Evolutionary conservation across 2,113 vertebrate species (phyloP).

Genomic region (Mirza zaza): DNA sequence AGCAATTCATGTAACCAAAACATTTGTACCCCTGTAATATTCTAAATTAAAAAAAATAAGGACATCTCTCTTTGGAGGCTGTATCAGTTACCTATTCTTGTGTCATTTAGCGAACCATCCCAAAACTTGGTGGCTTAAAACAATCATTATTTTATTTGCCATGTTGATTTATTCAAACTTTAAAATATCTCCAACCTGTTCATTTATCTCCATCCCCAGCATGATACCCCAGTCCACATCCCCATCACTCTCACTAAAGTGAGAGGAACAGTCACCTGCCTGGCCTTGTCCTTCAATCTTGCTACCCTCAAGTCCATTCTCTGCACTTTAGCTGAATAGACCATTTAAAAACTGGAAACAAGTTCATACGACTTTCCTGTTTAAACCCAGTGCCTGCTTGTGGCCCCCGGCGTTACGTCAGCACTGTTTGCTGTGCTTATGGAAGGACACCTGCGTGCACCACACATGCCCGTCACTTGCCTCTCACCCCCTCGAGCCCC

Average conservation of each 20-base stretch:
- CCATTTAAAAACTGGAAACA: not conserved
- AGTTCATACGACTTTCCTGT: not conserved
- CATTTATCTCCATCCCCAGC: not conserved
- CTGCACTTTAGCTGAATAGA: not conserved
- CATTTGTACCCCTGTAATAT: no score
- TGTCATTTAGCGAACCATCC: not conserved
- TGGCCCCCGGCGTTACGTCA: not conserved
- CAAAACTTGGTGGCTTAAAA: not conserved
- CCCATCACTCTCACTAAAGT: not conserved
- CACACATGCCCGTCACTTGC: not conserved
- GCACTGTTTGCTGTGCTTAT: not conserved
- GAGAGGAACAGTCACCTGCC: not conserved
- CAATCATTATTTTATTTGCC: not conserved
- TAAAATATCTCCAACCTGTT: not conserved
- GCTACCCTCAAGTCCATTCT: not conserved
- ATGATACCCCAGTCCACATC: not conserved
- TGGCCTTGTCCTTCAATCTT: not conserved
- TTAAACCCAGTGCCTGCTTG: not conserved
- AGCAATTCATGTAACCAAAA: no score
- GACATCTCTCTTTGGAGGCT: not conserved
- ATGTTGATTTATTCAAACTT: not conserved
- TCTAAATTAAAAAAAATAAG: no score
- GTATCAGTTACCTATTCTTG: not conserved
- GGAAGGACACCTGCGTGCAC: accelerated
- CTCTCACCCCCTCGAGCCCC: not conserved